These are phyloP conservation scores for Blera fallax DNA, from an alignment of 2,888 invertebrate species.

Conservation along the genomic window DNA sequence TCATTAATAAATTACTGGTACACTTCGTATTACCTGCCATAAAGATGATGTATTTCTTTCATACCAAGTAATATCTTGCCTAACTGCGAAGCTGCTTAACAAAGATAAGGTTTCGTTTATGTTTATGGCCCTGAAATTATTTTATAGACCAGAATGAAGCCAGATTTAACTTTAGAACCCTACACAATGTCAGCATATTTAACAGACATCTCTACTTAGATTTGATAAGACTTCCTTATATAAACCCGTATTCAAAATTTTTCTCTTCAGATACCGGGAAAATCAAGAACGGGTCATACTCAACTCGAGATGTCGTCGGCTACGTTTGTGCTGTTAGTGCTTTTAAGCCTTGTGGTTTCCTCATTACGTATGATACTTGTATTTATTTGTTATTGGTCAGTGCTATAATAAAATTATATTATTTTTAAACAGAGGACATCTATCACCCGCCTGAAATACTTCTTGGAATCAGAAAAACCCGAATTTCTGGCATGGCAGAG, in stretches of 20 bases:
- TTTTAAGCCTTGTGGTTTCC: neutral
- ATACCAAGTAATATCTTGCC: neutral
- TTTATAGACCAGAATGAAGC: neutral
- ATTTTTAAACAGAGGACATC: constrained; percentile 15
- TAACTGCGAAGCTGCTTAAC: neutral
- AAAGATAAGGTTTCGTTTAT: constrained; percentile 3
- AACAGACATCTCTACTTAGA: neutral
- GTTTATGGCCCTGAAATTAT: neutral
- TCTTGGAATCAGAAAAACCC: neutral
- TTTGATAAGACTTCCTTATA: constrained; percentile 11
- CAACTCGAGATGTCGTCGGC: neutral
- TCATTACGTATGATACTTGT: constrained; percentile 25
- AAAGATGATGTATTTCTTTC: neutral
- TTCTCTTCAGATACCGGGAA: neutral
- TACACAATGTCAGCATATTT: neutral
- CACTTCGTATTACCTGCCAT: neutral
- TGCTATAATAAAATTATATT: neutral
- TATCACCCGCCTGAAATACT: constrained; percentile 5
- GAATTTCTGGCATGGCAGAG: constrained; percentile 26
- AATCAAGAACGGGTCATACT: neutral
- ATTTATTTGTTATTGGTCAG: neutral
- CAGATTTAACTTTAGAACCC: neutral
- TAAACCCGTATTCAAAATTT: neutral
- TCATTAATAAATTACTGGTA: neutral
- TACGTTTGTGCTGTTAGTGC: neutral